phyloP scores from a whole-genome alignment of 23 tunicate species.

The Styela clava region DNA sequence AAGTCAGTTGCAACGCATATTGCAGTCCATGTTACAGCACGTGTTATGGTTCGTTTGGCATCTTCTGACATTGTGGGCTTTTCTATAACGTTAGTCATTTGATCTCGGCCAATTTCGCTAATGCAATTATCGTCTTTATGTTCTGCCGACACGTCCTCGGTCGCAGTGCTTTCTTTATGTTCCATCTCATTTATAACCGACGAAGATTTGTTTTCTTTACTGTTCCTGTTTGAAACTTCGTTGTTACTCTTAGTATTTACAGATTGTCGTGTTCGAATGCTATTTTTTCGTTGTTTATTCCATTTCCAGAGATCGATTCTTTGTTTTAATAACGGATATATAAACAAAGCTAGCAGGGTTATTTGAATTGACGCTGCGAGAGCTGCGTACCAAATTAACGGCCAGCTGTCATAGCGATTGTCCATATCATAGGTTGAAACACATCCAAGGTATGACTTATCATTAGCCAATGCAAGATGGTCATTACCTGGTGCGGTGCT shows the following conservation, averaged over 20 bases:
- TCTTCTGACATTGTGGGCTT: not conserved
- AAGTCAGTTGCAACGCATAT: conserved; percentile 59
- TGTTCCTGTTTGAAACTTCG: not conserved
- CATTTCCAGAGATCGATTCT: conserved; percentile 34
- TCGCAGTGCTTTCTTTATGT: not conserved
- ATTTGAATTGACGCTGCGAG: conserved; percentile 47
- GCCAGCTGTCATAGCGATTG: conserved; percentile 44
- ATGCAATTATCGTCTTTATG: not conserved
- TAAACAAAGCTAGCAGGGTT: conserved; percentile 44
- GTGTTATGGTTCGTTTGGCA: conserved; percentile 20
- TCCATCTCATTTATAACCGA: not conserved
- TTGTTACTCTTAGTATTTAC: not conserved
- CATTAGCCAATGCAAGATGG: not conserved
- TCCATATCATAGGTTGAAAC: conserved; percentile 47
- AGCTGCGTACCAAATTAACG: conserved; percentile 57
- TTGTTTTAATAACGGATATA: conserved; percentile 54
- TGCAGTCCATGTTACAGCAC: conserved; percentile 58
- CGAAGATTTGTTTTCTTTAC: not conserved
- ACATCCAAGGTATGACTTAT: conserved; percentile 54
- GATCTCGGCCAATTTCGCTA: not conserved
- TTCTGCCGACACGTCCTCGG: not conserved
- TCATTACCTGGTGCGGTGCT: not conserved
- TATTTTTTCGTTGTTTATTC: not conserved
- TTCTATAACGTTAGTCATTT: not conserved
- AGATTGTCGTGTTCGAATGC: not conserved